Evolutionary conservation across 2,113 vertebrate genomes (phyloP), one percentile per base, ranked within the genome.

Genomic region (Cervus canadensis): DNA sequence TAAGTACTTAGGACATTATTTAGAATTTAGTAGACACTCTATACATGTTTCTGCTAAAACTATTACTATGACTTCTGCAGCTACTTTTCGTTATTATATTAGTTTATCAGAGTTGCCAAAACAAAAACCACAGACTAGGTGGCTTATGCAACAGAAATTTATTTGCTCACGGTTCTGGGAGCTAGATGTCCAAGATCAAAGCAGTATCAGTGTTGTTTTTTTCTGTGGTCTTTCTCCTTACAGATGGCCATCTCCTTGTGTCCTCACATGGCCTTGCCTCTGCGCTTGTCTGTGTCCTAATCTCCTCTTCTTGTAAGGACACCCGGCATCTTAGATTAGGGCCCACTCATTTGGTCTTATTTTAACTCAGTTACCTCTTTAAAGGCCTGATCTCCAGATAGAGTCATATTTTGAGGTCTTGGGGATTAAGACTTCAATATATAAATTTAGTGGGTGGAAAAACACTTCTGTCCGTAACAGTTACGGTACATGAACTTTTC

Each of bases 51-150:
- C 40, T 90, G 16, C 54, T 74, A 1, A 25, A 10, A 19, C 23
- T 28, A 1, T 40, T 54, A 2, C 23, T 45, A 3, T 17, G 10
- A 52, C 2, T 28, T 15, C 2, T 26, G 1, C 6, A 26, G 8
- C 21, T 57, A 19, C 8, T 26, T 64, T 60, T n/a, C 4, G 26
- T 36, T 50, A 33, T 60, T 82, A 8, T 50, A 3, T 57, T 60
- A 6, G 3, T 13, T 93, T 36, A 1, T 40, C 43, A 50, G 28
- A 8, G 33, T 21, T 19, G n/a, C 1, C 43, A 19, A 21, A 33
- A 57, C 23, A 82, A 88, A 93, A 9, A 2, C 5, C 19, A 45
- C 3, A 45, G 54, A 7, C 6, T 2, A 0, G 7, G 3, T 36
- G 19, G 10, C 40, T 95, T 85, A 14, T 50, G n/a, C 21, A 60